Evolutionary conservation across 1,140 invertebrate genomes (phyloP), one percentile per base, ranked within the genome.

Genomic region (Apis dorsata): DNA sequence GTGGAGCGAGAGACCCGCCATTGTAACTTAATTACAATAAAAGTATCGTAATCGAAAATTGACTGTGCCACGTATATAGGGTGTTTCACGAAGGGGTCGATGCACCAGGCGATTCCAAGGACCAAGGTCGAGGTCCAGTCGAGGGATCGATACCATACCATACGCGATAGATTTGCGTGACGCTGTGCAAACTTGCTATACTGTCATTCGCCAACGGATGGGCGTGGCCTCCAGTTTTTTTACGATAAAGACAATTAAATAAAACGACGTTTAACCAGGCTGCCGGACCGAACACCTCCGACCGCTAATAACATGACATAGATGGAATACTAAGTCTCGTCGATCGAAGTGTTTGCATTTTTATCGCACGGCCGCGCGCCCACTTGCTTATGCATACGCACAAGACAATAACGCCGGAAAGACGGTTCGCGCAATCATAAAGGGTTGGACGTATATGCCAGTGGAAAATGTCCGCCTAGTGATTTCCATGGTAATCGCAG

Each of bases 111-210:
- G 88, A 85, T 85, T 89, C 78, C 89, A 88, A 90, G 90, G 90
- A 91, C 90, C 92, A 93, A 93, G 92, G 92, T 93, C 92, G 91
- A 93, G 92, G 92, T 92, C 90, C 90, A 90, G 79, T 78, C 76
- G 21, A 69, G 63, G 79, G 84, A 92, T 93, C 91, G 90, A 93
- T 93, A 92, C 70, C 15, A 44, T 49, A 83, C 51, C 24, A 60
- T 53, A 72, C 73, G 68, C 34, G 34, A 44, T 53, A 24, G 17
- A 81, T 85, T 86, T 59, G 72, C 78, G 84, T 79, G 78, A 89
- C 60, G 59, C 65, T 55, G 28, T 11, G 21, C 65, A 21, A 69
- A 68, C n/a, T 78, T 69, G 21, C 57, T 66, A 57, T 57, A 69
- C 19, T 69, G 68, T 68, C 65, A 82, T 84, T 74, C 73, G 63